Conservation (phyloP, 2,888 invertebrate species). For the Ctenicera cuprea region DNA sequence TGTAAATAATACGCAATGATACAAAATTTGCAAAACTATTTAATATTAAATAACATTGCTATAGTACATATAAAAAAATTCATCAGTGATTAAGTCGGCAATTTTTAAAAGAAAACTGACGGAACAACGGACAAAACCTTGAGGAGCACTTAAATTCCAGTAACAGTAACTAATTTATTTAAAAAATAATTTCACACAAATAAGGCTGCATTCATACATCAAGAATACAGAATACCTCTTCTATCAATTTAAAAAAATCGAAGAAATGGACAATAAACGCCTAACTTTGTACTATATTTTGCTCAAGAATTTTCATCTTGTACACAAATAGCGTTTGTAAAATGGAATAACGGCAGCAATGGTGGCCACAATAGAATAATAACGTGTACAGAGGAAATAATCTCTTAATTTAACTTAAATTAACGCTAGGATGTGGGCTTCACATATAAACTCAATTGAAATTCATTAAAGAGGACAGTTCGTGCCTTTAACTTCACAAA, state of each 20-base stretch:
- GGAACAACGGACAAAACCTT: background rate
- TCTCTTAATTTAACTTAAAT: conserved; percentile 74
- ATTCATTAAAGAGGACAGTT: conserved; percentile 69
- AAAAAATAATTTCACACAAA: background rate
- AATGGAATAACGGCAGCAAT: conserved; percentile 55
- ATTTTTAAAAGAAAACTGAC: too few relatives aligned
- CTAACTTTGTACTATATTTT: background rate
- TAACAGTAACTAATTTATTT: background rate
- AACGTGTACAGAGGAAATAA: conserved; percentile 73
- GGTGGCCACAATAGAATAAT: conserved; percentile 71
- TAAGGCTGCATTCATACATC: background rate
- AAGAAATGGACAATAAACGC: background rate
- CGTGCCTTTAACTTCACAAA: conserved; percentile 60
- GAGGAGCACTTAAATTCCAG: conserved; percentile 9
- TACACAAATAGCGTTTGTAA: conserved; percentile 52
- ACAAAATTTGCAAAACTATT: too few relatives aligned
- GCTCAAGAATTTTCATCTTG: conserved; percentile 39
- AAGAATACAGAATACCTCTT: too few relatives aligned
- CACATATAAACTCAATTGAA: conserved; percentile 72
- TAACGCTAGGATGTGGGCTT: conserved; percentile 72
- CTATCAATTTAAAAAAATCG: background rate
- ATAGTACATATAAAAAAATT: too few relatives aligned
- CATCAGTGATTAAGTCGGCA: too few relatives aligned
- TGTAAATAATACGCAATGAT: too few relatives aligned
- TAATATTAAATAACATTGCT: too few relatives aligned